Evolutionary conservation across 2,797 vertebrate genomes (phyloP), one percentile per base, ranked within the genome.

Genomic region (Tokudaia muenninki): DNA sequence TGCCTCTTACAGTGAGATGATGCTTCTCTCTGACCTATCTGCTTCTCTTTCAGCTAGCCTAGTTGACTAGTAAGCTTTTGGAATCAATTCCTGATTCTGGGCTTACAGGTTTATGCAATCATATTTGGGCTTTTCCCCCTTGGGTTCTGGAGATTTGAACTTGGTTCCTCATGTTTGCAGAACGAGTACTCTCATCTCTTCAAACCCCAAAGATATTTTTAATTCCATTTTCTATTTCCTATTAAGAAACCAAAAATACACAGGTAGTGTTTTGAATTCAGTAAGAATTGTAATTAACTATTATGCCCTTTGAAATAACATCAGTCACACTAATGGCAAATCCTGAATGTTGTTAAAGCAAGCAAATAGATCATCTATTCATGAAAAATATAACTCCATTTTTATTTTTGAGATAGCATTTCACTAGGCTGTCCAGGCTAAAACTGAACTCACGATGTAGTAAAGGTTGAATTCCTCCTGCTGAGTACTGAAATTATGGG

Each of bases 251-350:
- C 37, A 89, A 91, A 94, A 78, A 29, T 59, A 6, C 47, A 34
- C 47, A 50, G 61, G 17, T 67, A n/a, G 19, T 50, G 83, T 47
- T n/a, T 67, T 86, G 41, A 92, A 74, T 52, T 55, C 52, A 90
- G 14, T 50, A 77, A 80, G 52, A 97, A 70, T 86, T 2, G 19
- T 81, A 61, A 22, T 2, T 34, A 84, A 87, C 6, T 44, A 6
- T 67, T 89, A 34, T 7, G 9, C 72, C 22, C n/a, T 96, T 94
- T 80, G 75, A 92, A 77, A 80, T 72, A 50, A 47, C 34, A 70
- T 34, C 9, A 79, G 1, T 61, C 92, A 72, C 24, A 31, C 55
- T 52, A 88, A 90, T 90, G 24, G 16, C 65, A 96, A 94, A 26
- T 72, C 29, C 21, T 94, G n/a, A 44, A 57, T 41, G 44, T 95